phyloP scores from a whole-genome alignment of 1,140 invertebrate genomes.

The Diachasmimorpha longicaudata region DNA sequence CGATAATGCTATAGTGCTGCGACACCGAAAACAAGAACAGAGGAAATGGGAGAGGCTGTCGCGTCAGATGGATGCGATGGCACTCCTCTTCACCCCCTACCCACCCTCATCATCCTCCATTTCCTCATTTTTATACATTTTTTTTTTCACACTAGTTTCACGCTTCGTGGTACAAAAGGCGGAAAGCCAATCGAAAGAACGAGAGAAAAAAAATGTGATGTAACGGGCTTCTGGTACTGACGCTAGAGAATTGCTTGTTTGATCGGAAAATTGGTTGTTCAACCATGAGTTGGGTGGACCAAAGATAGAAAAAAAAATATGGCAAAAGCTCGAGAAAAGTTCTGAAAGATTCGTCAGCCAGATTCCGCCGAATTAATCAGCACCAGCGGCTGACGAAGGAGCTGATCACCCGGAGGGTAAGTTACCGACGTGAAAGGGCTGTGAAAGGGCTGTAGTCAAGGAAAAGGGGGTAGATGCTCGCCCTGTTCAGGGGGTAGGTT shows the following conservation, averaged over 20 bases:
- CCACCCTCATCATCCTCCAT: neutral
- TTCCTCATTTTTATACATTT: neutral
- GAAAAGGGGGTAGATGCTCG: too few relatives aligned
- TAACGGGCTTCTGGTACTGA: conserved; percentile 23
- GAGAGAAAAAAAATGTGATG: conserved; percentile 1
- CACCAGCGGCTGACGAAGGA: neutral
- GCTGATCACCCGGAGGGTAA: neutral
- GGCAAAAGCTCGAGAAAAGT: neutral
- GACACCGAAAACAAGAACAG: neutral
- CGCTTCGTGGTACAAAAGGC: neutral
- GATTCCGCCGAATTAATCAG: neutral
- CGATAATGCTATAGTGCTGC: neutral
- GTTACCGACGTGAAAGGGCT: conserved; percentile 3
- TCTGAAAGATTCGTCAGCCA: neutral
- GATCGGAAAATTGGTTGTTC: conserved; percentile 14
- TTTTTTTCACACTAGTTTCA: neutral
- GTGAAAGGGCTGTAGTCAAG: too few relatives aligned
- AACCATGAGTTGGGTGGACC: neutral
- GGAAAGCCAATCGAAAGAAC: neutral
- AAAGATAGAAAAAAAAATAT: neutral
- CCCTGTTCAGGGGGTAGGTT: too few relatives aligned
- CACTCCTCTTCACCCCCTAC: neutral
- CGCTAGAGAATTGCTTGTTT: conserved; percentile 21
- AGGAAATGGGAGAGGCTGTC: neutral
- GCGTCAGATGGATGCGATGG: neutral